Base-by-base conservation (phyloP, 2,113 vertebrate genomes). In the Hipposideros armiger region DNA sequence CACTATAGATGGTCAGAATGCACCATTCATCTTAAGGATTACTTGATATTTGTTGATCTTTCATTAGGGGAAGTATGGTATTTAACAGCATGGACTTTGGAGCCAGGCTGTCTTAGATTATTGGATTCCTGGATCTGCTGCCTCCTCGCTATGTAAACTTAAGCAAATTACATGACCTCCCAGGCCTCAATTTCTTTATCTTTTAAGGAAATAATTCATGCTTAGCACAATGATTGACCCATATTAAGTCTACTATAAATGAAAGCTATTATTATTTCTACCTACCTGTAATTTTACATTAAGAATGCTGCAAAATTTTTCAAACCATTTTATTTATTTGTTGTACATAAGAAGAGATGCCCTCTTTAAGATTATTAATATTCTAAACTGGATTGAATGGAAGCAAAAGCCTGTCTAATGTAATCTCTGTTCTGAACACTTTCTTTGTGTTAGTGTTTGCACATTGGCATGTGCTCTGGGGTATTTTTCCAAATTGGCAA, bases 51-150 rank as follows among this genome's bases (percentile, higher is more conserved):
- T 90, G 64, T 84, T 96, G 76, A 89, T 92, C 64, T 96, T 87
- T 93, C 82, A 91, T 85, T 94, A 82, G 16, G 26, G 42, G 19
- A 73, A 85, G 86, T 73, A 62, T 81, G 60, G 32, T 76, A 72
- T 95, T 93, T 95, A 92, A 93, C 32, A 96, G 70, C 36, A 58
- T 32, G 67, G 76, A 82, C 62, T 91, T 91, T 52, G 96, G 85
- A 98, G 94, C 85, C 97, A 96, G 95, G 26, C 72, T 93, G 81
- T 82, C 96, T 96, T 97, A 56, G 80, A 84, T 96, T 91, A 96
- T 58, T 92, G 32, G 42, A 69, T 94, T 97, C 94, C 91, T 90
- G 67, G 72, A 96, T 69, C 50, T 90, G 72, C 70, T 52, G 80
- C 67, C 96, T 97, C 84, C 64, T 83, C 87, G 54, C 70, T 81